phyloP scores from a whole-genome alignment of 2,113 vertebrate genomes.

The Heterochromis multidens region DNA sequence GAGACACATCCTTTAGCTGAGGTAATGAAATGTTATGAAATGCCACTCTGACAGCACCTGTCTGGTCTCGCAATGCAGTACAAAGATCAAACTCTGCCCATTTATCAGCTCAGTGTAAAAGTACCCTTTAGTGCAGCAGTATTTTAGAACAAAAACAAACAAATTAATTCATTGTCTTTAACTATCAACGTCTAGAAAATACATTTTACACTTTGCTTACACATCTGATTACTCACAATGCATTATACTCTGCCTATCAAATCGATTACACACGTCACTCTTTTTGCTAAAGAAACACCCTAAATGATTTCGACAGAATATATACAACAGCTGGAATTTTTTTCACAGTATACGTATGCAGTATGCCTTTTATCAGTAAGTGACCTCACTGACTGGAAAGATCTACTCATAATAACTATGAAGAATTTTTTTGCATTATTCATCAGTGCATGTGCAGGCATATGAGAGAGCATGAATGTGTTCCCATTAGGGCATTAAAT shows the following conservation, averaged over 20 bases:
- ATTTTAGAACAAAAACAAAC: not conserved
- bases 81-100: not conserved
- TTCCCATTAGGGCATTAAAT: conserved; percentile 2
- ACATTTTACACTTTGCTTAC: not conserved
- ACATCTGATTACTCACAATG: not conserved
- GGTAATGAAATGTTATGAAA: conserved; percentile 62
- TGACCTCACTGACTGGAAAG: conserved; percentile 9
- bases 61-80: conserved; percentile 2
- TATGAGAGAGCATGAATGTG: conserved; percentile 18
- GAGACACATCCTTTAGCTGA: conserved; percentile 31
- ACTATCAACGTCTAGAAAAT: not conserved
- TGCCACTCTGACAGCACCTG: conserved; percentile 52
- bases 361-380: not conserved
- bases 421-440: conserved; percentile 45
- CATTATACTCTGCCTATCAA: not conserved
- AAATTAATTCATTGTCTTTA: not conserved
- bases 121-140: not conserved
- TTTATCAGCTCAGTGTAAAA: not conserved
- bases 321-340: not conserved
- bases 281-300: not conserved
- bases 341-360: not conserved
- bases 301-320: not conserved
- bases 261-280: not conserved
- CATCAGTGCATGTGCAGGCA: not conserved
- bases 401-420: conserved; percentile 2